These are phyloP conservation scores for Hippopotamyrus pictus DNA, from an alignment of 2,797 vertebrate genomes.

Conservation along the genomic window DNA sequence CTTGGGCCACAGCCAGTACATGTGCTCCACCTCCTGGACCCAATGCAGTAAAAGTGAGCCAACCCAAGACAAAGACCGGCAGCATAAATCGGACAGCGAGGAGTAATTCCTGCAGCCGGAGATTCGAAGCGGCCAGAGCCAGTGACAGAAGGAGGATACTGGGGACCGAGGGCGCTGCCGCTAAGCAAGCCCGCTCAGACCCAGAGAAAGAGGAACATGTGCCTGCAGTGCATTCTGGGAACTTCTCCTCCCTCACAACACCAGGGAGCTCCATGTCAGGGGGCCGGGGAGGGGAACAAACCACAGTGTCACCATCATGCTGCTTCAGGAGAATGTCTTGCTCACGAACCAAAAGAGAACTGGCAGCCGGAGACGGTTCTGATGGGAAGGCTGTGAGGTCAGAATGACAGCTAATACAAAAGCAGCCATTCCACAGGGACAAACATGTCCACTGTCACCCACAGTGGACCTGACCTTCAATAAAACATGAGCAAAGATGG, in stretches of 20 bases:
- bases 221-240: not conserved
- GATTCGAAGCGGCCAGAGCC: slow-evolving; percentile 54
- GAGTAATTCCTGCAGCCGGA: slow-evolving; percentile 51
- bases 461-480: not conserved
- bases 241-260: not conserved
- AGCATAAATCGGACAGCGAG: slow-evolving; percentile 39
- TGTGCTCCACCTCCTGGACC: slow-evolving; percentile 66
- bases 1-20: slow-evolving; percentile 47
- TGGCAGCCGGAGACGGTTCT: not conserved
- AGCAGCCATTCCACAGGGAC: not conserved
- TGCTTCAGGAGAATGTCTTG: not conserved
- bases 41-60: slow-evolving; percentile 47
- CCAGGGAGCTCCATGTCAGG: not conserved
- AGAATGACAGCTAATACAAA: not conserved
- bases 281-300: not conserved
- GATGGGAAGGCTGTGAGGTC: not conserved
- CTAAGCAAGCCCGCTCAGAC: not conserved
- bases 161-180: not conserved
- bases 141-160: not conserved
- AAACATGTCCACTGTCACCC: not conserved
- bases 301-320: not conserved
- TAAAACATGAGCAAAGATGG: not conserved
- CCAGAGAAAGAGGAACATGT: not conserved
- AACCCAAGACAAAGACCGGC: slow-evolving; percentile 53
- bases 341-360: not conserved